Evolutionary conservation across 2,888 invertebrate species (phyloP), one percentile per base, ranked within the genome.

Genomic region (Pristionchus exspectatus): DNA sequence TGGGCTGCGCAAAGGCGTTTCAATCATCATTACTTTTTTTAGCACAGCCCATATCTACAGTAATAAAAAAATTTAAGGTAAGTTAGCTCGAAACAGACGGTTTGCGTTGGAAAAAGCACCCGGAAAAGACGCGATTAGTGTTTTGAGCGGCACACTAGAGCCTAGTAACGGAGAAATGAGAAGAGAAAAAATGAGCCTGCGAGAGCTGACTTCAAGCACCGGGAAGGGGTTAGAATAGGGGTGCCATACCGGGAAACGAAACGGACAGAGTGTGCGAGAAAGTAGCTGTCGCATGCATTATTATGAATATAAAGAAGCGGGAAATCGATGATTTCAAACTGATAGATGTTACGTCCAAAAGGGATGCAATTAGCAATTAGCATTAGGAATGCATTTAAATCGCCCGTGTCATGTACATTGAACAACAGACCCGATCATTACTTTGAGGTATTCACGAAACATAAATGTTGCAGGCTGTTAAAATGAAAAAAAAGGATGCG

Each of bases 191-290:
- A 50, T 81, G 81, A 81, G 81, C 81, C 81, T 81, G 81, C 81
- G 81, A 81, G 81, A 77, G 81, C 81, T 81, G 81, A 18, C 54
- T 81, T 54, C 81, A 27, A 54, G 81, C 81, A 81, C 44, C 81
- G 50, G n/a, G 10, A 44, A 21, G 50, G 10, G 14, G 50, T n/a
- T 54, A 54, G 27, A 54, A 44, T n/a, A 1, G 2, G 50, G 7
- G 50, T 81, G 81, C 38, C 38, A 24, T 27, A 77, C 5, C 44
- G 44, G n/a, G 50, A 54, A 54, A 50, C 27, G 50, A 81, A 81
- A 77, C 74, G 50, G n/a, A 81, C 50, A 27, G 50, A 44, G 16
- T 7, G 81, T 54, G 81, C 27, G 81, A 50, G 81, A 81, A 81
- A 81, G 50, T 50, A 81, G 81, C 81, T 27, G 18, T 54, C 81